Evolutionary conservation across 2,797 vertebrate genomes (phyloP), one percentile per base, ranked within the genome.

Genomic region (Oryzias dopingdopingensis): DNA sequence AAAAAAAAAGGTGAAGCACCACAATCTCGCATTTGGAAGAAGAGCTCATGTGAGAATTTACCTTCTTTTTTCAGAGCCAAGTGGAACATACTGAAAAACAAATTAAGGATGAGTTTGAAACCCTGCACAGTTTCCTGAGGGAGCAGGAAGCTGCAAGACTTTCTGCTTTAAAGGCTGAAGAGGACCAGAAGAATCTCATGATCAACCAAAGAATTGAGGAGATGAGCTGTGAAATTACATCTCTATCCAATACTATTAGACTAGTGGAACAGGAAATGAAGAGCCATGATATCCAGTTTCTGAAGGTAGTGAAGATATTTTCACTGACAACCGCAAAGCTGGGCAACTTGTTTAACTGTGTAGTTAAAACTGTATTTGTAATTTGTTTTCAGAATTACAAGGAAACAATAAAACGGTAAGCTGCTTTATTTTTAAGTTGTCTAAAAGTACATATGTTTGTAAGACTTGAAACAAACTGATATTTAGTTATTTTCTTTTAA

Each of bases 401-500:
- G 54, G 88, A 90, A 65, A 93, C 89, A 32, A 90, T 93, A 43
- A 91, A 74, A 60, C 91, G 82, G 92, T 92, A 84, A 24, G 69
- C 3, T 58, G 16, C 49, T 16, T 52, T 18, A 2, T 4, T 14
- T 14, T 46, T 13, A 37, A 29, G 8, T 18, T 32, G 7, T n/a
- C 26, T n/a, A 14, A 45, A 15, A 45, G 14, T 14, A 16, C 1
- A 15, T 20, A 14, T 13, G 14, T 29, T 29, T 29, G 26, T 29
- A 29, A 29, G 24, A 26, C 24, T 26, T 26, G 24, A 26, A 26
- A 26, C 6, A 26, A 6, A 26, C 6, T 5, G 4, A 26, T 26
- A 7, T 15, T 8, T 22, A 23, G 20, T 42, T 23, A 4, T 10
- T 44, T 10, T 20, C 42, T 56, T 56, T 22, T 22, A 5, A 20